Evolutionary conservation across 2,888 invertebrate species (phyloP), one percentile per base, ranked within the genome.

Genomic region (Operophtera brumata): DNA sequence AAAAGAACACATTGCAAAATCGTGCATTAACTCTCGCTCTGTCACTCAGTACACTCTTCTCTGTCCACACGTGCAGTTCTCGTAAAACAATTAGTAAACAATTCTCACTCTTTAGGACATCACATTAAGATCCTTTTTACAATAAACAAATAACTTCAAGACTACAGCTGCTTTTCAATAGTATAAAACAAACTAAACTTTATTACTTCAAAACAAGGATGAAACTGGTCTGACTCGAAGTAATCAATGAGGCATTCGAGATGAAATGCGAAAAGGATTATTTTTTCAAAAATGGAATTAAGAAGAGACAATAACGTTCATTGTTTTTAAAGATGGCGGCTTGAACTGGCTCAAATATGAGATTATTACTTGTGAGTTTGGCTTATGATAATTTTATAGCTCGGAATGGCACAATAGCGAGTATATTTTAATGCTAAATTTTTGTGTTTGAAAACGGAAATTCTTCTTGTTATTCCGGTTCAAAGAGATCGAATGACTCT

Each of bases 221-320:
- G 56, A 69, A 60, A 71, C 64, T 82, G 39, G 53, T 39, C 63
- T 55, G 64, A 30, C 40, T 32, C 20, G 55, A 45, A 59, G 67
- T 67, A 78, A 83, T 85, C 82, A 86, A 83, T 82, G 84, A 82
- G 77, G 72, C 81, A 76, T 77, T 82, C 78, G 79, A 79, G 82
- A 86, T 86, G 82, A 87, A 87, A 88, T 84, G 83, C 85, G 85
- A 86, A 87, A 86, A 86, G 87, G 86, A 89, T 88, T 88, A 86
- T 88, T 90, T 89, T 90, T 88, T 88, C 84, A 87, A 89, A 90
- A 89, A 90, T 87, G 88, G 88, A 86, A 89, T 89, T 87, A 88
- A 86, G 86, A 84, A 86, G 85, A 87, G 88, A 90, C 88, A 90
- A 89, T 88, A 90, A 88, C 84, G 86, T 77, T 85, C 85, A 88